Evolutionary conservation across 2,113 vertebrate genomes (phyloP).

Genomic region (Pica pica): DNA sequence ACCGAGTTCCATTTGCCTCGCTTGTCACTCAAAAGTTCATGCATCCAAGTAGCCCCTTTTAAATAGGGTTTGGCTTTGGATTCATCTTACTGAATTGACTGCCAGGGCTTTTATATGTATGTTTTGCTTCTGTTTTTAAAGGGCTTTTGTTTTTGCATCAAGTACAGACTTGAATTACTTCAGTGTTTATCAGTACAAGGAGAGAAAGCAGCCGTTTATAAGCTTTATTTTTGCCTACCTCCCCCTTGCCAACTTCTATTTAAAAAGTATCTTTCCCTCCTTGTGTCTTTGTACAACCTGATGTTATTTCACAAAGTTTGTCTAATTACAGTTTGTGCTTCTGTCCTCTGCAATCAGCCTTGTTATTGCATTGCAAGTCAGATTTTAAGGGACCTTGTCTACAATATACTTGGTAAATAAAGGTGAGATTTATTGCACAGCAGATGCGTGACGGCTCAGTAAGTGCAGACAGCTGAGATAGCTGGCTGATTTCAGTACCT

Average conservation of each 20-base stretch:
- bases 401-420: neutral
- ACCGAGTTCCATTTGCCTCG: neutral
- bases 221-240: neutral
- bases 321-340: neutral
- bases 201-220: neutral
- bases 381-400: neutral
- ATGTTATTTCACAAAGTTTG: neutral
- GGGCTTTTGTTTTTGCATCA: conserved; percentile 5
- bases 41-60: neutral
- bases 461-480: conserved; percentile 40
- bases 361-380: neutral
- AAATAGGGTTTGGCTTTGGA: conserved; percentile 6
- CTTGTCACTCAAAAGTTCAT: neutral
- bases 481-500: conserved; percentile 9
- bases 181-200: neutral
- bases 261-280: neutral
- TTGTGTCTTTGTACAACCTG: neutral
- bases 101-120: neutral
- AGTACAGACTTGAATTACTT: neutral
- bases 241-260: neutral
- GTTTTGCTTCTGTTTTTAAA: conserved; percentile 36
- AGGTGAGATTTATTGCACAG: conserved; percentile 28
- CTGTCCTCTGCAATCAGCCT: neutral
- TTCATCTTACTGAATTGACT: neutral
- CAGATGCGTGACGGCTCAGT: neutral